Evolutionary conservation across 2,113 vertebrate genomes (phyloP).

Genomic region (Clinocottus analis): DNA sequence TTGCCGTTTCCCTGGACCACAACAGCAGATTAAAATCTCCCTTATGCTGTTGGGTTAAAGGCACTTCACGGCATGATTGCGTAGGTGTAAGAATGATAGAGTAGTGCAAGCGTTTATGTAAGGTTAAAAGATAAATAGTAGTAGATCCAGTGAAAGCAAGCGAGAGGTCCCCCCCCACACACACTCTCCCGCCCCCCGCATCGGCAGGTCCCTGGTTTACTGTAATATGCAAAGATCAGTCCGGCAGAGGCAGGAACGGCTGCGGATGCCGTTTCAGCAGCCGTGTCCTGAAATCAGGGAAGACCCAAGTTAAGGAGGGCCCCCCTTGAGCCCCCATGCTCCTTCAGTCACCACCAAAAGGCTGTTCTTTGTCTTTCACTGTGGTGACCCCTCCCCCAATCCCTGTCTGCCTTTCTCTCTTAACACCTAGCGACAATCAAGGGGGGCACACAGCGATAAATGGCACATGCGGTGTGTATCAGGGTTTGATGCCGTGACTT

Average conservation of each 20-base stretch:
- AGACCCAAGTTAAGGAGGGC: conserved; percentile 57
- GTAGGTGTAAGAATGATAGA: conserved; percentile 33
- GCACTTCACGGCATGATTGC: conserved; percentile 29
- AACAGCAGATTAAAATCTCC: conserved; percentile 42
- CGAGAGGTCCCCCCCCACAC: conserved; percentile 8
- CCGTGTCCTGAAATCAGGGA: conserved; percentile 60
- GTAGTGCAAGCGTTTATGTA: conserved; percentile 19
- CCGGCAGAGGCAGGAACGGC: conserved; percentile 4
- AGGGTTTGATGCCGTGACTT: conserved; percentile 56
- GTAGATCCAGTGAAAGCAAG: conserved; percentile 22
- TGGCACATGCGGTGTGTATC: conserved; percentile 57
- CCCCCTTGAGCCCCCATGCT: conserved; percentile 53
- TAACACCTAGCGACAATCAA: conserved; percentile 78
- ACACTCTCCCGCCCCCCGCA: conserved; percentile 13
- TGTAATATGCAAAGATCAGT: conserved; percentile 41
- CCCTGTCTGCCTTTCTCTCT: conserved; percentile 70
- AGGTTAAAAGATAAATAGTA: conserved; percentile 30
- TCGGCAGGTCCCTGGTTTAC: conserved; percentile 32
- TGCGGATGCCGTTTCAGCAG: conserved; percentile 67
- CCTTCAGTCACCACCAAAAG: conserved; percentile 63
- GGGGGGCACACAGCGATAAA: conserved; percentile 32
- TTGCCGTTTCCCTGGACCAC: conserved; percentile 16
- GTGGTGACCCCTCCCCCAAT: conserved; percentile 81
- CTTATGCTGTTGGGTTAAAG: conserved; percentile 17
- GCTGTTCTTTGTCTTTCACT: conserved; percentile 82